Evolutionary conservation across 2,797 vertebrate species (phyloP), one percentile per base, ranked within the genome.

Genomic region (Astyanax mexicanus): DNA sequence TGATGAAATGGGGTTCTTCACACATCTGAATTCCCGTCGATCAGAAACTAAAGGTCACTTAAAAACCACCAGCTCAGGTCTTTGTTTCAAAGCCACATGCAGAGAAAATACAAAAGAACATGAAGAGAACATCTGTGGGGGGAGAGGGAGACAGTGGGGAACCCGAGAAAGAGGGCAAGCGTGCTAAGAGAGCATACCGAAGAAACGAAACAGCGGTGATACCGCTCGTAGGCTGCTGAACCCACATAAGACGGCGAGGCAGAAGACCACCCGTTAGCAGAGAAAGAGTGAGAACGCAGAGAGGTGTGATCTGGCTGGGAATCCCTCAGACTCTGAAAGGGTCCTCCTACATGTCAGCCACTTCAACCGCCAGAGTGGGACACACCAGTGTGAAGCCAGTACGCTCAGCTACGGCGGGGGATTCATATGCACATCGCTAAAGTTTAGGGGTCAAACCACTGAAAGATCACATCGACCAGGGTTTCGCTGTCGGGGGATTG

Each of bases 371-470:
- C 44, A 58, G 57, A 74, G 40, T 58, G 67, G 57, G 42, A 70
- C 4, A 23, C 11, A 68, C 21, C 42, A 51, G 15, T 47, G 75
- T 21, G 38, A 57, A 77, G n/a, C 32, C 55, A 62, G 17, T 13
- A 38, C n/a, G 47, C 12, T 25, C 23, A 38, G 29, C n/a, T 6
- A 45, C 25, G 42, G 17, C 12, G 75, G 72, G 72, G 61, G 72
- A 54, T 75, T 71, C 68, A 74, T 58, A 23, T n/a, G 13, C 23
- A 15, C 49, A 25, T 45, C 1, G 25, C 32, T 52, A 80, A 78
- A 80, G 75, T 69, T 72, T 74, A 80, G 37, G 66, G 75, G 62
- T 72, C 61, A 80, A 77, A 76, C 51, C 69, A 72, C 75, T 57
- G 37, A 77, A 64, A 58, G 15, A 72, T 65, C 58, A 47, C 32